A percentile compares a stretch with the other conserved stretches of the same genome.
Conservation (phyloP, 2,113 vertebrate genomes). For the Chauna torquata region DNA sequence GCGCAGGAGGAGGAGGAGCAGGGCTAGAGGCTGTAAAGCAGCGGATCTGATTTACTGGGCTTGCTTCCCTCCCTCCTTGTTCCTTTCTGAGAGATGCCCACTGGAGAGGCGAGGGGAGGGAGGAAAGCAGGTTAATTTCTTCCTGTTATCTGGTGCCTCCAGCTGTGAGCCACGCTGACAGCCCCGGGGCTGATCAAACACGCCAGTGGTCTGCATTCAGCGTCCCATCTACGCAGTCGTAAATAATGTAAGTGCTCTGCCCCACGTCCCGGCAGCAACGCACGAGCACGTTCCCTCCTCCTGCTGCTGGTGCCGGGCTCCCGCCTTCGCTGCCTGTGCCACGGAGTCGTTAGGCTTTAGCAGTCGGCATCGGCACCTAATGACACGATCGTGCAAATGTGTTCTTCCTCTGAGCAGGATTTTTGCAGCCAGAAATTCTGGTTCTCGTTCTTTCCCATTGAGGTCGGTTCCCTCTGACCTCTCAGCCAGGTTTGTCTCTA, state of each 20-base stretch:
- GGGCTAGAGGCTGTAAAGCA: background rate
- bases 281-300: background rate
- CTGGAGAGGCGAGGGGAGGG: background rate
- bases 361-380: background rate
- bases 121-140: background rate
- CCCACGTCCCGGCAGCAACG: background rate
- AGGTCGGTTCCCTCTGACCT: background rate
- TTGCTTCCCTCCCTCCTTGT: background rate
- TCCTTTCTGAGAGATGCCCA: background rate
- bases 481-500: background rate
- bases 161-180: background rate
- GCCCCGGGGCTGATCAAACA: background rate
- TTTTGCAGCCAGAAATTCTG: background rate
- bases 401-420: background rate
- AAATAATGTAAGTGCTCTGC: background rate
- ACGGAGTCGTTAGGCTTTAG: background rate
- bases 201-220: background rate
- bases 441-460: background rate
- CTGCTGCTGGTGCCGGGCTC: background rate
- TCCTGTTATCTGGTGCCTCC: background rate
- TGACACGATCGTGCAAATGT: background rate
- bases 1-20: background rate
- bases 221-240: background rate
- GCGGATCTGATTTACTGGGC: background rate
- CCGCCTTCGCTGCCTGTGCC: background rate